Percentiles rank a stretch among this genome's conserved stretches.
Conservation (phyloP, 2,888 invertebrate genomes). For the Timandra comae region DNA sequence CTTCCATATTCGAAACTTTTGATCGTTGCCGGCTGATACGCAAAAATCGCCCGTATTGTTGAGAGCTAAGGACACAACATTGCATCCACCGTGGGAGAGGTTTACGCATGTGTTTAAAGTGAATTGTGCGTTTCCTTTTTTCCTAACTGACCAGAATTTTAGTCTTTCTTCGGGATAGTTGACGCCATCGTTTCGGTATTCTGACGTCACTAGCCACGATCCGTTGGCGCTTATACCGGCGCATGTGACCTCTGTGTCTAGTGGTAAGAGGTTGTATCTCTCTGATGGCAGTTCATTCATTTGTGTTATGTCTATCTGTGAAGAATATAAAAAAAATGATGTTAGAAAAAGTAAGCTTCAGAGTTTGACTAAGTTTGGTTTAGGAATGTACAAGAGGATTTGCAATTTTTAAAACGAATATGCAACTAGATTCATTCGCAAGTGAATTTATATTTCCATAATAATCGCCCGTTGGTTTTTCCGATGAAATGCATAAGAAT, state of each 20-base stretch:
- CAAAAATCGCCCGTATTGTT: slow-evolving; percentile 55
- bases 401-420: no score
- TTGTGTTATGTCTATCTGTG: slow-evolving; percentile 66
- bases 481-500: no score
- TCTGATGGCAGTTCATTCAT: slow-evolving; percentile 58
- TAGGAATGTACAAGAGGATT: no score
- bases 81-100: slow-evolving; percentile 62
- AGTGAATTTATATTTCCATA: no score
- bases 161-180: slow-evolving; percentile 62
- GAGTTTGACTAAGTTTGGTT: no score
- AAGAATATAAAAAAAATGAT: no score
- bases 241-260: slow-evolving; percentile 65
- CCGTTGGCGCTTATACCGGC: slow-evolving; percentile 56
- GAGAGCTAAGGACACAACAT: slow-evolving; percentile 51
- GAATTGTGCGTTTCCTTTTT: slow-evolving; percentile 35
- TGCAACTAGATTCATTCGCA: no score
- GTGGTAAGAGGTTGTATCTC: slow-evolving; percentile 55
- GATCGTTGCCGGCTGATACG: slow-evolving; percentile 62
- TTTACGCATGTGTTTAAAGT: slow-evolving; percentile 60
- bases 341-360: no score
- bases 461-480: no score
- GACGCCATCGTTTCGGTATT: slow-evolving; percentile 62
- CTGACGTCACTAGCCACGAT: slow-evolving; percentile 61
- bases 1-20: slow-evolving; percentile 65
- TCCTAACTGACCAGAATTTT: slow-evolving; percentile 49